Base-by-base conservation (phyloP, 2,113 vertebrate species). In the Lanius ludovicianus region DNA sequence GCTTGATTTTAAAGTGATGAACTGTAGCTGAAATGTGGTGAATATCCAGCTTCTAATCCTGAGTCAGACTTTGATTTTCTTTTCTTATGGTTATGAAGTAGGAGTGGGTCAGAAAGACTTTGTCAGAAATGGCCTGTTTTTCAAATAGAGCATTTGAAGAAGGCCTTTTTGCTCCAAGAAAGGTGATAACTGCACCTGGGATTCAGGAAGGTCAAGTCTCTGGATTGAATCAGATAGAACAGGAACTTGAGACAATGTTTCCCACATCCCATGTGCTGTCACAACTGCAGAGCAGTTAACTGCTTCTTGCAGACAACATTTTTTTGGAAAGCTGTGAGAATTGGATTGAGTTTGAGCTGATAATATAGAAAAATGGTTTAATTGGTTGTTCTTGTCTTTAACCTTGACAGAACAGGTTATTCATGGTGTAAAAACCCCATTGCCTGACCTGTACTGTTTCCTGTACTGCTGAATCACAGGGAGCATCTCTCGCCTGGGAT, bases 1-100 rank as follows among this genome's bases (percentile, higher is more conserved):
- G 39, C 39, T 91, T 81, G 68, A 47, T 86, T 89, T 84, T 59
- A 22, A 86, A 81, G 85, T 41, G 96, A 94, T 56, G 71, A 93
- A 56, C 92, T 94, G 68, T 50, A 88, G 71, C 64, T 81, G 73
- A 84, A 74, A 84, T 55, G 35, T 19, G 23, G 62, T 30, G 59
- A 74, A 25, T 70, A 69, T 27, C 68, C 25, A 17, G 30, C 56
- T 93, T 70, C 42, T 93, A 82, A 90, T 85, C 76, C 82, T 1
- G 4, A 63, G 17, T 81, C n/a, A 44, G 64, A 33, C 41, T 78
- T 69, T 7, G 64, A 13, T 41, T 90, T 92, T 76, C 56, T 68
- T 85, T 31, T 85, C 39, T 62, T 83, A 41, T 3, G 62, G 55
- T 65, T 87, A 16, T 1, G 46, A 55, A 76, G 33, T 14, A 63